These are phyloP conservation scores for Tenthredo livida DNA, from an alignment of 2,888 invertebrate species.

Conservation along the genomic window DNA sequence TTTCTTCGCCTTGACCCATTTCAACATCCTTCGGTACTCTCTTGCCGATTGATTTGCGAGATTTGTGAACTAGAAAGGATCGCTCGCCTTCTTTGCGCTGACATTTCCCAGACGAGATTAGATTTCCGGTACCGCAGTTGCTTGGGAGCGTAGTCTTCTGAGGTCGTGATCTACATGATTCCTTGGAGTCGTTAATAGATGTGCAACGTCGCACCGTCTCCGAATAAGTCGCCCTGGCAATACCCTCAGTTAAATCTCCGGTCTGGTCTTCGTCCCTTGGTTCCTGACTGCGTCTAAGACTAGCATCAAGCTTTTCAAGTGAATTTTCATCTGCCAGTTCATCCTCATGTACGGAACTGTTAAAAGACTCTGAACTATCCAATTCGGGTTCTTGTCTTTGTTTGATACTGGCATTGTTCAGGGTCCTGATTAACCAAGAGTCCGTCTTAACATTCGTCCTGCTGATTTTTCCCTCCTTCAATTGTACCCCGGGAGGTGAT, in stretches of 20 bases:
- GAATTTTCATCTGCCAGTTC: slow-evolving; percentile 54
- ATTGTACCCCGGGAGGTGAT: slow-evolving; percentile 25
- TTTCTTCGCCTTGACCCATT: slow-evolving; percentile 35
- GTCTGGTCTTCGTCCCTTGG: slow-evolving; percentile 33
- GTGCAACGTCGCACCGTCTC: slow-evolving; percentile 69
- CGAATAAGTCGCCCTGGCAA: slow-evolving; percentile 71
- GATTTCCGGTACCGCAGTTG: neutral
- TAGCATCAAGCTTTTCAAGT: slow-evolving; percentile 56
- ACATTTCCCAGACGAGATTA: slow-evolving; percentile 54
- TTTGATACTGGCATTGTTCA: slow-evolving; percentile 68
- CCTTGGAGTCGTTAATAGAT: slow-evolving; percentile 58
- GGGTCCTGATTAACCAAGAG: slow-evolving; percentile 72
- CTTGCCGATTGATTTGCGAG: slow-evolving; percentile 59
- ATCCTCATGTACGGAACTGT: slow-evolving; percentile 63
- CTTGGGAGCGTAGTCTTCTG: neutral
- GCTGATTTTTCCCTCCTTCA: slow-evolving; percentile 51
- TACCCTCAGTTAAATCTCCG: slow-evolving; percentile 4
- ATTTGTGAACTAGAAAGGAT: slow-evolving; percentile 62
- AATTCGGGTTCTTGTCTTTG: slow-evolving; percentile 55
- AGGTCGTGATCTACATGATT: slow-evolving; percentile 53
- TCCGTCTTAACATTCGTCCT: slow-evolving; percentile 72
- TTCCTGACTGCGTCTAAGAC: slow-evolving; percentile 48
- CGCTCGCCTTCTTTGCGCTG: slow-evolving; percentile 65
- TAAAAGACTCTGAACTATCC: slow-evolving; percentile 62
- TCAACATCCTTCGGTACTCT: slow-evolving; percentile 15